phyloP scores from a whole-genome alignment of 2,113 vertebrate species.

The Semnornis frantzii region DNA sequence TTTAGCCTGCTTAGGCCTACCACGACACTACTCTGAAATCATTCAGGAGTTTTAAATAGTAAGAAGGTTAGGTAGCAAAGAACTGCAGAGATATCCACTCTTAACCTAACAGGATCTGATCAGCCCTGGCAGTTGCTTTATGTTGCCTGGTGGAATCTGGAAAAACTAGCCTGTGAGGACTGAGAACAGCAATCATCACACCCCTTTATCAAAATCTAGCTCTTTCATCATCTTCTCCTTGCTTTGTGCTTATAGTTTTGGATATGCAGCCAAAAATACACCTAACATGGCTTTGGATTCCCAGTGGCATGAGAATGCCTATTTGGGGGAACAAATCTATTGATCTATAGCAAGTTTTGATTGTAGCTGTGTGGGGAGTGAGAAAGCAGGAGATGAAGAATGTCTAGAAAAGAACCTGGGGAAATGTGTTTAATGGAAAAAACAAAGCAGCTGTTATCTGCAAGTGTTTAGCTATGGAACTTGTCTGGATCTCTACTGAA shows the following conservation, averaged over 20 bases:
- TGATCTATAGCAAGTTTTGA: background rate
- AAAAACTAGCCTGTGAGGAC: background rate
- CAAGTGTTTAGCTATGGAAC: background rate
- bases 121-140: background rate
- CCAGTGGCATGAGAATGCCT: background rate
- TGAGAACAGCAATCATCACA: background rate
- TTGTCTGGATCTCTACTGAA: too few relatives aligned
- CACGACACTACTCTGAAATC: background rate
- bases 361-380: background rate
- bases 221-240: constrained; percentile 18
- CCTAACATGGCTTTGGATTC: background rate
- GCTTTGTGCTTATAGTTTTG: background rate
- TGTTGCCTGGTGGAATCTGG: background rate
- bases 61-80: background rate
- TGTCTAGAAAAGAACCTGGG: background rate
- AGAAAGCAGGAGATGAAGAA: background rate
- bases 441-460: background rate
- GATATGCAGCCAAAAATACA: background rate
- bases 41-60: background rate
- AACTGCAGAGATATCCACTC: background rate
- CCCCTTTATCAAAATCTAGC: background rate
- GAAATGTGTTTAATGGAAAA: background rate
- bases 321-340: background rate
- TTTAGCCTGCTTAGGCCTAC: too few relatives aligned
- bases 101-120: background rate